Conservation (phyloP, 2,888 invertebrate species). For the Bimastos eiseni region DNA sequence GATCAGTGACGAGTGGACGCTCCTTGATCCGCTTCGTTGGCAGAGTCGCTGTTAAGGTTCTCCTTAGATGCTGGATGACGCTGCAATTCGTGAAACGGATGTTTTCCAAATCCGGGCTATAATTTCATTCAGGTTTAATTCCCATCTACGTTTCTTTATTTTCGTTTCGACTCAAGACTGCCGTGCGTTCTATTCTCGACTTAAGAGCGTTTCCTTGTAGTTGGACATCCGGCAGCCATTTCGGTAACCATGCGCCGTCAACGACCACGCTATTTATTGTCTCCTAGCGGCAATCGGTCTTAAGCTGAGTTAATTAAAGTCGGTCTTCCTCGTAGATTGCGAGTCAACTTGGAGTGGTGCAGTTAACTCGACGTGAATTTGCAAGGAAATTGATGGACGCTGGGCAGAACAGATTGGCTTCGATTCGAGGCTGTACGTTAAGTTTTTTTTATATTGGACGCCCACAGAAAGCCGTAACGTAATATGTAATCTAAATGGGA, state of each 20-base stretch:
- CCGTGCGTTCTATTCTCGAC: not conserved
- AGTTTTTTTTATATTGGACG: not conserved
- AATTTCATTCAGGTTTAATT: not conserved
- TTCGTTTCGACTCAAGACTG: too few relatives aligned
- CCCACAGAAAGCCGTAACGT: not conserved
- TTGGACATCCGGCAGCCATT: not conserved
- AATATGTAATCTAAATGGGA: not conserved
- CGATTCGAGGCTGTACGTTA: not conserved
- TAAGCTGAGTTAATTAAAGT: not conserved
- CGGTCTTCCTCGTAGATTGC: not conserved
- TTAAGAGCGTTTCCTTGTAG: not conserved
- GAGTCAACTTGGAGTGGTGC: not conserved
- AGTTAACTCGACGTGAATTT: not conserved
- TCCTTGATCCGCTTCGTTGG: not conserved
- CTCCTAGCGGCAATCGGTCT: not conserved
- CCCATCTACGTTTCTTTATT: not conserved
- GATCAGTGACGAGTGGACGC: not conserved
- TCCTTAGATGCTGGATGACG: not conserved
- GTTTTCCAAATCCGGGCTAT: not conserved
- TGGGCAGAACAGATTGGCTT: not conserved
- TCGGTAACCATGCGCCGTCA: not conserved
- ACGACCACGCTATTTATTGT: not conserved
- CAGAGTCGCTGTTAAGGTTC: not conserved
- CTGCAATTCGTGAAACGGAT: not conserved
- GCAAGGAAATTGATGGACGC: not conserved